These are phyloP conservation scores for Parazoanthus atlanticus DNA, from an alignment of 92 coral and sea anemone genomes.

Conservation along the genomic window DNA sequence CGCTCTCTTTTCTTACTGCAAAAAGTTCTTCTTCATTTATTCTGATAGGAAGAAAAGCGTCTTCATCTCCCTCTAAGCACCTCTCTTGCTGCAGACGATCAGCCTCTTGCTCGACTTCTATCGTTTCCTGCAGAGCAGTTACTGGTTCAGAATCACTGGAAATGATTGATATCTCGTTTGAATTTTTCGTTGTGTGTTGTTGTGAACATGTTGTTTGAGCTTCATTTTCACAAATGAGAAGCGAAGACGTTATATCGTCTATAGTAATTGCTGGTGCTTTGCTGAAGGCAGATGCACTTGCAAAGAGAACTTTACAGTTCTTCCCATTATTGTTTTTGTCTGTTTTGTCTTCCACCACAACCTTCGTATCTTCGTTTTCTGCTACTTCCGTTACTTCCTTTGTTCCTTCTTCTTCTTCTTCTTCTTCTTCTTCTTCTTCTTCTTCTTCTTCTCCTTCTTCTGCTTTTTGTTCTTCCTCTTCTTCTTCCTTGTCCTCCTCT, in stretches of 20 bases:
- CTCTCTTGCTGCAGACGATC: slow-evolving; percentile 51
- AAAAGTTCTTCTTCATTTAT: not conserved
- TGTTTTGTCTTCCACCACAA: not conserved
- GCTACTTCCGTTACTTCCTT: not conserved
- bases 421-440: not conserved
- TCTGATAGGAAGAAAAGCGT: slow-evolving; percentile 50
- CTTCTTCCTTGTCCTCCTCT: slow-evolving; percentile 58
- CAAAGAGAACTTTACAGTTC: not conserved
- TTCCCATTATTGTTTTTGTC: not conserved
- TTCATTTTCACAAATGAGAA: not conserved
- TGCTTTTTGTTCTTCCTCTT: slow-evolving; percentile 46
- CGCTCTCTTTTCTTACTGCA: not conserved
- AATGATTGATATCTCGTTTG: not conserved
- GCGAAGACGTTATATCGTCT: not conserved
- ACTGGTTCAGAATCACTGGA: not conserved
- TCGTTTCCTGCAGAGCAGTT: slow-evolving; percentile 27
- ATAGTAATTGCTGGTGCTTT: not conserved
- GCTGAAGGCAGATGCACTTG: not conserved
- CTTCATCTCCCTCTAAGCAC: slow-evolving; percentile 51
- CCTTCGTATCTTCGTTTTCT: not conserved
- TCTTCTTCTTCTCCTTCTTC: not conserved
- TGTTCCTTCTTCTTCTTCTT: not conserved
- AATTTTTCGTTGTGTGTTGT: not conserved
- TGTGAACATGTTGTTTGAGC: not conserved
- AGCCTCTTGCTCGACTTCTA: slow-evolving; percentile 51